phyloP scores from a whole-genome alignment of 2,888 invertebrate species.

The Ligdia adustata region DNA sequence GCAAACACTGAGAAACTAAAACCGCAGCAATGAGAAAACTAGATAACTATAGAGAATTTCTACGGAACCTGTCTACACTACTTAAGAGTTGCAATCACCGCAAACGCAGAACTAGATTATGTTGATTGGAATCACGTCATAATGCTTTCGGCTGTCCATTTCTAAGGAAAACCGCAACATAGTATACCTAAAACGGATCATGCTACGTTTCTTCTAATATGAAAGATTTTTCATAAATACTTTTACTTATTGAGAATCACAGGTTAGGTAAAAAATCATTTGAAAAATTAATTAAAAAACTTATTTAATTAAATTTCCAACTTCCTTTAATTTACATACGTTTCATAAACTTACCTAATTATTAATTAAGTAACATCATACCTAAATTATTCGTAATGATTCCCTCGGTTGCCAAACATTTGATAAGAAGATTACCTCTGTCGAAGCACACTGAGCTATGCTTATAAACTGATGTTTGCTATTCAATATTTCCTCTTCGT shows the following conservation, averaged over 20 bases:
- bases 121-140: slow-evolving; percentile 18
- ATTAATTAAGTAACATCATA: too few species aligned
- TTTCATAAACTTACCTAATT: too few species aligned
- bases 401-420: background rate
- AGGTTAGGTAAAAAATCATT: too few species aligned
- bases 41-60: slow-evolving; percentile 18
- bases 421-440: slow-evolving; percentile 7
- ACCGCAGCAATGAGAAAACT: slow-evolving; percentile 25
- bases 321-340: too few species aligned
- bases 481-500: slow-evolving; percentile 26
- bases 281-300: too few species aligned
- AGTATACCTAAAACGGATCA: too few species aligned
- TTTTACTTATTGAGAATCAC: too few species aligned
- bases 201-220: too few species aligned
- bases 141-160: slow-evolving; percentile 13
- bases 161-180: background rate
- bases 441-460: slow-evolving; percentile 3
- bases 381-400: too few species aligned
- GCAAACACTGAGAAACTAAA: slow-evolving; percentile 19
- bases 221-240: too few species aligned
- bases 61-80: slow-evolving; percentile 21
- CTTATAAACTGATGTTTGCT: slow-evolving; percentile 21
- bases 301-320: too few species aligned
- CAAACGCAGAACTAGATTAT: slow-evolving; percentile 17
- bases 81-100: slow-evolving; percentile 12